These are phyloP conservation scores for Chaunax sp. DNA, from an alignment of 2,797 vertebrate genomes.

Conservation along the genomic window DNA sequence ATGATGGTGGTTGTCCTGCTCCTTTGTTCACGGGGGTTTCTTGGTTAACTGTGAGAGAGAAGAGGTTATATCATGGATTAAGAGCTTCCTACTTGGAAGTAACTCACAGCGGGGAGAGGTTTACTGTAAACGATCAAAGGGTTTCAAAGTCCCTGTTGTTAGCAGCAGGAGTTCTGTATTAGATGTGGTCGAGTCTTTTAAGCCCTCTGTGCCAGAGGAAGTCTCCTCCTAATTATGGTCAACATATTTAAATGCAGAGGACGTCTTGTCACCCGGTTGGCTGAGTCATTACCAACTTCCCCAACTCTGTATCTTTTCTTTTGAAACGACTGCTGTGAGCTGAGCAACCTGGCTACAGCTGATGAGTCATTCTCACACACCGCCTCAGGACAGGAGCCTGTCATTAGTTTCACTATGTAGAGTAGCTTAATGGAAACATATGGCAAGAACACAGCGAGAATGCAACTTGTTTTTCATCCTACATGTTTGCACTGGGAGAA, in stretches of 20 bases:
- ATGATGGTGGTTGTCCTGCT: too few relatives aligned
- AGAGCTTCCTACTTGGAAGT: slow-evolving; percentile 29
- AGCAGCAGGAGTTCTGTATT: background rate
- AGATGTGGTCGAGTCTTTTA: background rate
- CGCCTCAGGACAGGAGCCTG: slow-evolving; percentile 20
- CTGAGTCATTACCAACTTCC: slow-evolving; percentile 66
- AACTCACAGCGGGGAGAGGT: background rate
- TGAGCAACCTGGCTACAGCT: slow-evolving; percentile 12
- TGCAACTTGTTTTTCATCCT: background rate
- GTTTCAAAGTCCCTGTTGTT: slow-evolving; percentile 27
- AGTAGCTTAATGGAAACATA: slow-evolving; percentile 17
- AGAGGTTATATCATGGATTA: slow-evolving; percentile 6
- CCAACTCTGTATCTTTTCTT: slow-evolving; percentile 28
- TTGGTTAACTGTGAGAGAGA: slow-evolving; percentile 44
- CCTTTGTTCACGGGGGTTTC: background rate
- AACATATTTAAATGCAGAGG: slow-evolving; percentile 5
- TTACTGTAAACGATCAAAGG: slow-evolving; percentile 47
- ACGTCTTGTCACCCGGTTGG: slow-evolving; percentile 36
- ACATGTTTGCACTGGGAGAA: background rate
- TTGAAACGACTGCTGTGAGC: background rate
- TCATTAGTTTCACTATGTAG: slow-evolving; percentile 8
- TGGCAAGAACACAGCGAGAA: background rate
- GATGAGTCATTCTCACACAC: slow-evolving; percentile 47
- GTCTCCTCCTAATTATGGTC: slow-evolving; percentile 48
- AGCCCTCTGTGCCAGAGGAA: slow-evolving; percentile 17